Evolutionary conservation across 2,797 vertebrate species (phyloP).

Genomic region (Florisuga fusca): DNA sequence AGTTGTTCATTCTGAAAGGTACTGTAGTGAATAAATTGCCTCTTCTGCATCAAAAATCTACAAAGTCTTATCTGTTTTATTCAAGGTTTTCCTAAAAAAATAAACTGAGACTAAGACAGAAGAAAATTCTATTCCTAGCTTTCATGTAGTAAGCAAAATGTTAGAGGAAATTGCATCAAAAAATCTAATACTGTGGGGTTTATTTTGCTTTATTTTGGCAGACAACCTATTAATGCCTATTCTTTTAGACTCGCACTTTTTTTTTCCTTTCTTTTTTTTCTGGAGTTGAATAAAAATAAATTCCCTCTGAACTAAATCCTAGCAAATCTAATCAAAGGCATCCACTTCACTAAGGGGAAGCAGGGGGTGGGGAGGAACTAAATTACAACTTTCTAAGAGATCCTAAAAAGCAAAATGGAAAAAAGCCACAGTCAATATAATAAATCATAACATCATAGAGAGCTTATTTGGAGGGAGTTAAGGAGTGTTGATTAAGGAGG

Average conservation of each 20-base stretch:
- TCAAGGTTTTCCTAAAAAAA: slow-evolving; percentile 36
- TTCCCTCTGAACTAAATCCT: slow-evolving; percentile 49
- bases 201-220: slow-evolving; percentile 48
- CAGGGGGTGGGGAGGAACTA: slow-evolving; percentile 40
- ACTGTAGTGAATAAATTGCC: slow-evolving; percentile 54
- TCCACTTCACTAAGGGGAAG: slow-evolving; percentile 25
- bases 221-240: slow-evolving; percentile 14
- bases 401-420: slow-evolving; percentile 63
- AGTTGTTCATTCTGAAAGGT: slow-evolving; percentile 42
- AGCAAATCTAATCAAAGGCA: slow-evolving; percentile 67
- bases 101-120: neutral
- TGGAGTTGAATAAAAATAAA: slow-evolving; percentile 58
- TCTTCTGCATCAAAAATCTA: slow-evolving; percentile 51
- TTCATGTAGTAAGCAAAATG: slow-evolving; percentile 28
- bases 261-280: neutral
- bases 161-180: slow-evolving; percentile 46
- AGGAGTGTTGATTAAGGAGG: slow-evolving; percentile 66
- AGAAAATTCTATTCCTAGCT: slow-evolving; percentile 7
- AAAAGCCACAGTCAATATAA: slow-evolving; percentile 59
- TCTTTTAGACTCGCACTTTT: neutral
- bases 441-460: slow-evolving; percentile 51
- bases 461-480: slow-evolving; percentile 58
- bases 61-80: slow-evolving; percentile 49
- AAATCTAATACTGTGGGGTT: neutral
- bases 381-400: slow-evolving; percentile 60